Base-by-base conservation (phyloP, 2,113 vertebrate species). In the Pitta sordida region DNA sequence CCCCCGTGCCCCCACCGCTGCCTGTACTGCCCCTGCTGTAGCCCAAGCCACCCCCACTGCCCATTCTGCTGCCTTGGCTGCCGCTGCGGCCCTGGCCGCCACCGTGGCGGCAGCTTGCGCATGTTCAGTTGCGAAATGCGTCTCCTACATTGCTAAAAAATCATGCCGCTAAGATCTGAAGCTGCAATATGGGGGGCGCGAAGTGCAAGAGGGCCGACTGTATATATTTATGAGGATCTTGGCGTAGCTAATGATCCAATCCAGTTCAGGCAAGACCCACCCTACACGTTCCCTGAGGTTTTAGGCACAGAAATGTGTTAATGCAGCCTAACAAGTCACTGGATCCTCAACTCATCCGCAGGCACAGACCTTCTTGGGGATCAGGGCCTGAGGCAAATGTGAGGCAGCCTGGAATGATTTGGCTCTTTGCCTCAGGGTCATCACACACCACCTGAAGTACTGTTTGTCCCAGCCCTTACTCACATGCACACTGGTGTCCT, bases 361-460 rank as follows among this genome's bases (percentile, higher is more conserved):
- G 75, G 26, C 41, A 88, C 32, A 10, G 41, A 39, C 13, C 13
- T 22, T 29, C 52, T 10, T 1, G 1, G 73, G 44, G 64, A 65
- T 32, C 41, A 56, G 48, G 32, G 56, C 37, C 74, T 29, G 19
- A 10, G 34, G 86, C 32, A 49, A 77, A 62, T 0, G 4, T 23
- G 49, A 77, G 41, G 58, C 37, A 77, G 8, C 7, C 6, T 21
- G 37, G 32, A 29, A 73, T 44, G 65, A 63, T 59, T 3, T 43
- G 34, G 23, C 64, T 63, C 67, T 77, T 74, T 80, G 71, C 64
- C 34, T 46, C 68, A 51, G 30, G 20, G 34, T 48, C 44, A 48
- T n/a, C 53, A 22, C 0, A 1, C 11, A 64, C 29, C 24, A 44
- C 8, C 11, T 8, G 3, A 17, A 4, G 27, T n/a, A 53, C 16